Percentiles rank a stretch among this genome's conserved stretches.
Evolutionary conservation across 2,888 invertebrate species (phyloP).

Genomic region (Cremastobaeus sp.): DNA sequence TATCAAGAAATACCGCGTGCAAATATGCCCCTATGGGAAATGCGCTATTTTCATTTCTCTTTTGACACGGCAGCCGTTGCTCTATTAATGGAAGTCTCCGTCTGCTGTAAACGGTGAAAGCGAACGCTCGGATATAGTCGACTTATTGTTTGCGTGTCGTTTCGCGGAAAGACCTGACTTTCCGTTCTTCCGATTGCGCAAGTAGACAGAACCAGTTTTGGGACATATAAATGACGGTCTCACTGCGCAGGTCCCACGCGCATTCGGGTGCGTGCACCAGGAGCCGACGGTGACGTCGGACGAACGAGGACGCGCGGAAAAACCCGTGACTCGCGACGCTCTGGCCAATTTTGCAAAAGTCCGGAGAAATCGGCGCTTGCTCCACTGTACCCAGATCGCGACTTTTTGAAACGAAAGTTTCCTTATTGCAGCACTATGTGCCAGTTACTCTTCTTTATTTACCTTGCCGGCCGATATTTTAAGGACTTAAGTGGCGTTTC

Average conservation of each 20-base stretch:
- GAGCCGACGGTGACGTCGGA: slow-evolving; percentile 10
- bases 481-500: too few relatives aligned
- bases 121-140: slow-evolving; percentile 64
- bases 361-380: too few relatives aligned
- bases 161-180: slow-evolving; percentile 70
- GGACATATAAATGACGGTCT: slow-evolving; percentile 61
- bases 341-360: too few relatives aligned
- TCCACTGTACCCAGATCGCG: too few relatives aligned
- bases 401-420: too few relatives aligned
- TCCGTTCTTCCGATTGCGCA: slow-evolving; percentile 70
- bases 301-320: too few relatives aligned
- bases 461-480: too few relatives aligned
- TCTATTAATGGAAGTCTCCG: slow-evolving; percentile 49
- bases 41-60: slow-evolving; percentile 46
- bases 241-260: slow-evolving; percentile 28
- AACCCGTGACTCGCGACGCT: too few relatives aligned
- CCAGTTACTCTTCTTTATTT: too few relatives aligned
- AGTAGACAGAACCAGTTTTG: slow-evolving; percentile 69
- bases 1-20: slow-evolving; percentile 5
- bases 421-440: too few relatives aligned
- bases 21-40: slow-evolving; percentile 41
- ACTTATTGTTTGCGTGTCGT: slow-evolving; percentile 70
- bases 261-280: slow-evolving; percentile 24
- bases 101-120: slow-evolving; percentile 71
- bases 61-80: slow-evolving; percentile 40